phyloP scores from a whole-genome alignment of 2,888 invertebrate species.

The Andrena marginata region DNA sequence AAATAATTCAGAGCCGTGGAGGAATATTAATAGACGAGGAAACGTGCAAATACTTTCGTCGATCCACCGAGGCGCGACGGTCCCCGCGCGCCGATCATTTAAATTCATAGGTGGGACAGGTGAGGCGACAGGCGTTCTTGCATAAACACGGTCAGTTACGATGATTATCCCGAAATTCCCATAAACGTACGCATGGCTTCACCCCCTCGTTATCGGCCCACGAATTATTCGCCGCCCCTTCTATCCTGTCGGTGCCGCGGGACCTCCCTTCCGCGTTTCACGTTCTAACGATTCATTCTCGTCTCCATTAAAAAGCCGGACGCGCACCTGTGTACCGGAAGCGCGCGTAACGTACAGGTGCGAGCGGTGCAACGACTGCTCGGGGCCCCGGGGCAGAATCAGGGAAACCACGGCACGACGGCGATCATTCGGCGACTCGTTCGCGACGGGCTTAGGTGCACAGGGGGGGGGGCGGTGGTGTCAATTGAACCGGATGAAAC shows the following conservation, averaged over 20 bases:
- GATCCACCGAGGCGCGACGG: not conserved
- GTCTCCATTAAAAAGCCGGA: slow-evolving; percentile 68
- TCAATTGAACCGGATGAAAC: slow-evolving; percentile 83
- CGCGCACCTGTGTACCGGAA: slow-evolving; percentile 81
- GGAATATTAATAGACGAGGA: not conserved
- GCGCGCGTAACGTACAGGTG: slow-evolving; percentile 74
- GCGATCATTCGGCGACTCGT: slow-evolving; percentile 71
- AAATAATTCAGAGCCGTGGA: not conserved
- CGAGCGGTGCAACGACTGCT: slow-evolving; percentile 55
- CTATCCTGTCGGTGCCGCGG: slow-evolving; percentile 22
- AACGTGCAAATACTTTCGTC: slow-evolving; percentile 7
- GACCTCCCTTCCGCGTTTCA: slow-evolving; percentile 38
- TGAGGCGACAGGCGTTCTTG: slow-evolving; percentile 30
- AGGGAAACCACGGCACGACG: slow-evolving; percentile 27
- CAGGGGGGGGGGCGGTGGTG: slow-evolving; percentile 74
- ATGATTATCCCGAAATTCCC: slow-evolving; percentile 68
- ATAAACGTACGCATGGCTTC: slow-evolving; percentile 74
- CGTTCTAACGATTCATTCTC: slow-evolving; percentile 43
- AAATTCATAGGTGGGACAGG: slow-evolving; percentile 50
- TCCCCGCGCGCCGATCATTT: slow-evolving; percentile 9
- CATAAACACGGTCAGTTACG: slow-evolving; percentile 49
- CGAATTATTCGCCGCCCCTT: slow-evolving; percentile 32
- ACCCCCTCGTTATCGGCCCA: slow-evolving; percentile 60
- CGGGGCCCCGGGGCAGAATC: slow-evolving; percentile 37
- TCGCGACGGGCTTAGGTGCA: slow-evolving; percentile 60